phyloP scores from a whole-genome alignment of 2,888 invertebrate species.

The Rhamphomyia laevipes region DNA sequence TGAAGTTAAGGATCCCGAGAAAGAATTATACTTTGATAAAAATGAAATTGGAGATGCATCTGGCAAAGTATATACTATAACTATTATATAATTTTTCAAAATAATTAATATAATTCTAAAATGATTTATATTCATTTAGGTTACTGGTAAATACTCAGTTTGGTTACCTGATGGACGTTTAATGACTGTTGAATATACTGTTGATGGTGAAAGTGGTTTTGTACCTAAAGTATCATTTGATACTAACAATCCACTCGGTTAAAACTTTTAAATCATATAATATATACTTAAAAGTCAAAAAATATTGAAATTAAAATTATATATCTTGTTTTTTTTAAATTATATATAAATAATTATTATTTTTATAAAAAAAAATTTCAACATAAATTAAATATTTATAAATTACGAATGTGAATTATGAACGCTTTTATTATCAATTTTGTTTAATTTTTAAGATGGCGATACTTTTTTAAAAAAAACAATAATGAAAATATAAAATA shows the following conservation, averaged over 20 bases:
- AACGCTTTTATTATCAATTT: too few relatives aligned
- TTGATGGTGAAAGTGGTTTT: conserved; percentile 59
- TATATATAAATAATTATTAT: too few relatives aligned
- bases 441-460: too few relatives aligned
- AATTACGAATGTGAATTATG: too few relatives aligned
- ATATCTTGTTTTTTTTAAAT: background rate
- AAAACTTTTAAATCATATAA: too few relatives aligned
- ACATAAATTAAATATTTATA: background rate
- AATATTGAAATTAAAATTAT: background rate
- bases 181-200: conserved; percentile 61
- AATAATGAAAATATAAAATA: too few relatives aligned
- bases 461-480: too few relatives aligned
- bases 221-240: conserved; percentile 57
- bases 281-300: background rate
- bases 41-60: conserved; percentile 52
- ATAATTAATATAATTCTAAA: background rate
- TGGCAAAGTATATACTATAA: conserved; percentile 40
- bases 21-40: conserved; percentile 54
- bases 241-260: conserved; percentile 44
- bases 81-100: background rate
- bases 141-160: conserved; percentile 54
- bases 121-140: conserved; percentile 19
- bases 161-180: conserved; percentile 57
- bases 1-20: conserved; percentile 59
- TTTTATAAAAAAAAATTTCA: background rate